Evolutionary conservation across 1,140 invertebrate genomes (phyloP), one percentile per base, ranked within the genome.

Genomic region (Planococcus citri): DNA sequence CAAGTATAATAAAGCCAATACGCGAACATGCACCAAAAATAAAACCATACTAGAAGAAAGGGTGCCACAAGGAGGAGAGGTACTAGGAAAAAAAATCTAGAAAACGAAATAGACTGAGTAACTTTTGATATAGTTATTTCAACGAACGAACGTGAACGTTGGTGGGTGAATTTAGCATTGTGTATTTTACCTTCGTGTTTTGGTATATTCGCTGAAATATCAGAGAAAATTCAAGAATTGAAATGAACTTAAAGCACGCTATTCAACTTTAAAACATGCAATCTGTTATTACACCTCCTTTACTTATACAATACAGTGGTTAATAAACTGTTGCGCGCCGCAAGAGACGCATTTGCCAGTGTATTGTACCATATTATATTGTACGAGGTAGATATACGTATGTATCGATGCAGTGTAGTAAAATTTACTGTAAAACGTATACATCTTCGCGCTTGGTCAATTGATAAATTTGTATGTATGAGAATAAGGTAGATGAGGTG

Each of bases 191-290:
- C 24, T 64, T 64, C 60, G 60, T 64, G 60, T 64, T 64, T 64
- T 64, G 25, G n/a, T n/a, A n/a, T 64, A 64, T 27, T 24, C 60
- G 60, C 60, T 64, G 60, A 64, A 64, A 64, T 64, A 64, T 27
- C 60, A 64, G 60, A n/a, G n/a, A 64, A 64, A 64, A 64, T 64
- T 64, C 60, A 64, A 64, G 60, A 64, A 64, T 64, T 64, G 60
- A 64, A 64, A 64, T 64, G 60, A 64, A 64, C 60, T 64, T 64
- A 64, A 14, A 27, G 60, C 60, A 64, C 60, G 60, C 60, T 64
- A 64, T 64, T 64, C 60, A 64, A 64, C 60, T 64, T 64, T 64
- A 64, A 64, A 64, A 64, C 60, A 64, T 64, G 60, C 60, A 64
- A 64, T 24, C 60, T 25, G 60, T 64, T 64, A 64, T 25, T 64